Percentiles rank a stretch among this genome's conserved stretches.
Evolutionary conservation across 1,140 invertebrate species (phyloP).

Genomic region (Pantala flavescens): DNA sequence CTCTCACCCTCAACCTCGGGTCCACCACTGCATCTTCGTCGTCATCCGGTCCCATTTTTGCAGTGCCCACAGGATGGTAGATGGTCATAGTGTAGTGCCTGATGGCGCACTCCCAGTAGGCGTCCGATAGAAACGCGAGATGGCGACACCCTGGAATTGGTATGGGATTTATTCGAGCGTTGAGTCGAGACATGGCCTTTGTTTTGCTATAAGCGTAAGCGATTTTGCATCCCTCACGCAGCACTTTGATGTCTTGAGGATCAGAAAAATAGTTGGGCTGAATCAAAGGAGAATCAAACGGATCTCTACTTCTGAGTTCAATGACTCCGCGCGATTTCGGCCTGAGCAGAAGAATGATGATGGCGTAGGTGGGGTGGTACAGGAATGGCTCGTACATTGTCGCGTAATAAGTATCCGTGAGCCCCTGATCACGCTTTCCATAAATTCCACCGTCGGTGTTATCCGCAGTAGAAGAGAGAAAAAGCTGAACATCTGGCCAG

Average conservation of each 20-base stretch:
- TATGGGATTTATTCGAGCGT: slow-evolving; percentile 47
- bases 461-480: slow-evolving; percentile 56
- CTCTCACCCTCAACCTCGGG: slow-evolving; percentile 44
- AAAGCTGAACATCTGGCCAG: slow-evolving; percentile 68
- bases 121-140: slow-evolving; percentile 39
- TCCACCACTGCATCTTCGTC: slow-evolving; percentile 51
- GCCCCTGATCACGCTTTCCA: slow-evolving; percentile 50
- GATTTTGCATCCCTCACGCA: slow-evolving; percentile 30
- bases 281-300: slow-evolving; percentile 60
- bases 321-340: slow-evolving; percentile 61
- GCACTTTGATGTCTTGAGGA: slow-evolving; percentile 51
- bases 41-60: slow-evolving; percentile 49
- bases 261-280: slow-evolving; percentile 69
- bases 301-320: slow-evolving; percentile 50
- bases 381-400: slow-evolving; percentile 55
- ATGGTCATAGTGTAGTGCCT: slow-evolving; percentile 53
- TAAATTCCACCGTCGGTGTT: slow-evolving; percentile 65
- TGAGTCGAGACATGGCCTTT: slow-evolving; percentile 47
- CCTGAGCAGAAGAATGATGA: slow-evolving; percentile 53
- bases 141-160: slow-evolving; percentile 36
- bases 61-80: slow-evolving; percentile 53
- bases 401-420: slow-evolving; percentile 54
- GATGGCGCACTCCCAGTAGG: slow-evolving; percentile 29
- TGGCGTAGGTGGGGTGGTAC: slow-evolving; percentile 51
- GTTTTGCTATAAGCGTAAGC: no score